Conservation (phyloP, 2,797 vertebrate genomes). For the Lagothrix lagotricha region DNA sequence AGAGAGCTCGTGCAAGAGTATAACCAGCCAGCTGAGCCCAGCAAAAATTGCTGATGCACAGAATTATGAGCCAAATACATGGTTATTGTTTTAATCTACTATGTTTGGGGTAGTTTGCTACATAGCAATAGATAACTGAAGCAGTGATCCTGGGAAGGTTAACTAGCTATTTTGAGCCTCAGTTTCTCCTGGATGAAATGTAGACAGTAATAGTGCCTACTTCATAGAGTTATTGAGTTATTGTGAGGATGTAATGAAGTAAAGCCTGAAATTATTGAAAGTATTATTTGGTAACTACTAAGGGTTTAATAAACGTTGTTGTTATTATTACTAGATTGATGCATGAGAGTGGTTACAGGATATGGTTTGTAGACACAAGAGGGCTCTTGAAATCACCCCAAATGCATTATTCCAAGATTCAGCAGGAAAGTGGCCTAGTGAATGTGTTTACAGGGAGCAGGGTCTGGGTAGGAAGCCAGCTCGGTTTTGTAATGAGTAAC, state of each 20-base stretch:
- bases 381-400: neutral
- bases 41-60: neutral
- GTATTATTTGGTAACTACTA: neutral
- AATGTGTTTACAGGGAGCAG: neutral
- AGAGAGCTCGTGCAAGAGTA: neutral
- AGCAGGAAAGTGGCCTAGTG: neutral
- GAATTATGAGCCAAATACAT: neutral
- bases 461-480: neutral
- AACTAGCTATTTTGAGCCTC: neutral
- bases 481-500: neutral
- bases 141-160: neutral
- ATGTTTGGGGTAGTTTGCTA: neutral
- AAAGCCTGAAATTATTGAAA: neutral
- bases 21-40: neutral
- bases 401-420: neutral
- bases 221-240: neutral
- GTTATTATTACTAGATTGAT: neutral
- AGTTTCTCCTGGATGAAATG: neutral
- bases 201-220: neutral
- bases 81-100: neutral
- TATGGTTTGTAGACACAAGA: neutral
- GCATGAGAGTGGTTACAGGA: neutral
- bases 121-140: neutral
- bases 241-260: neutral
- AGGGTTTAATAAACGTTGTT: neutral